Percentiles rank a stretch among this genome's conserved stretches.
These are phyloP conservation scores for Drosophila bocqueti DNA, from an alignment of 1,140 invertebrate species.

Conservation along the genomic window DNA sequence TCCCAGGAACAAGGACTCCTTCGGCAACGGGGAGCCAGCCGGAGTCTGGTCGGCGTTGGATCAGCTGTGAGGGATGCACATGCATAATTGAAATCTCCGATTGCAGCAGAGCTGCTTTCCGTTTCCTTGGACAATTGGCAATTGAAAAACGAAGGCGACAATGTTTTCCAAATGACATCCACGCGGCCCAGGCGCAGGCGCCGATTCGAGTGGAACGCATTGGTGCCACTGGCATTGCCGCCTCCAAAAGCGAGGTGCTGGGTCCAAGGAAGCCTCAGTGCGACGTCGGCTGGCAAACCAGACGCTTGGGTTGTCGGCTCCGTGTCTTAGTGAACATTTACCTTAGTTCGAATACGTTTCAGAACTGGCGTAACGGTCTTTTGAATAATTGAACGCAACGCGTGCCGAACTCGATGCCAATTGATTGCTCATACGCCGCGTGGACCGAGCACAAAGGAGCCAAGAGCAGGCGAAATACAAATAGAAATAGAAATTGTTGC, in stretches of 20 bases:
- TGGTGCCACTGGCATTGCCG: background rate
- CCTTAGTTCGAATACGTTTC: constrained; percentile 4
- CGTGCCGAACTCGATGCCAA: constrained; percentile 50
- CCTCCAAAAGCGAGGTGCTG: constrained; percentile 55
- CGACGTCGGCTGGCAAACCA: constrained; percentile 65
- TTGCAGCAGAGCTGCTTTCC: constrained; percentile 25
- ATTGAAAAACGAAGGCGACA: constrained; percentile 62
- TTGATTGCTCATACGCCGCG: constrained; percentile 70
- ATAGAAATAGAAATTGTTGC: constrained; percentile 61
- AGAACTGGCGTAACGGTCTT: constrained; percentile 61
- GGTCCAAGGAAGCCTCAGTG: constrained; percentile 45
- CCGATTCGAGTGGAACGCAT: constrained; percentile 55
- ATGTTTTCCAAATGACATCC: constrained; percentile 73
- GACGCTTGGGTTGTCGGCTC: constrained; percentile 41
- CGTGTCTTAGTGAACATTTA: too few relatives aligned
- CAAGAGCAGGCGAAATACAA: constrained; percentile 2
- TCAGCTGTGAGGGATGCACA: constrained; percentile 50
- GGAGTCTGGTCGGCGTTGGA: constrained; percentile 17
- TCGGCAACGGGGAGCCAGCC: background rate
- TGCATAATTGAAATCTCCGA: constrained; percentile 71
- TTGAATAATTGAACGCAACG: constrained; percentile 66
- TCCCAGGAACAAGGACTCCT: constrained; percentile 14
- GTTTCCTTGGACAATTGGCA: constrained; percentile 43
- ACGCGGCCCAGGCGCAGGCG: constrained; percentile 57
- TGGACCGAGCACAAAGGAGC: constrained; percentile 29